Conservation (phyloP, 2,888 invertebrate species). For the Lochmaea capreae region DNA sequence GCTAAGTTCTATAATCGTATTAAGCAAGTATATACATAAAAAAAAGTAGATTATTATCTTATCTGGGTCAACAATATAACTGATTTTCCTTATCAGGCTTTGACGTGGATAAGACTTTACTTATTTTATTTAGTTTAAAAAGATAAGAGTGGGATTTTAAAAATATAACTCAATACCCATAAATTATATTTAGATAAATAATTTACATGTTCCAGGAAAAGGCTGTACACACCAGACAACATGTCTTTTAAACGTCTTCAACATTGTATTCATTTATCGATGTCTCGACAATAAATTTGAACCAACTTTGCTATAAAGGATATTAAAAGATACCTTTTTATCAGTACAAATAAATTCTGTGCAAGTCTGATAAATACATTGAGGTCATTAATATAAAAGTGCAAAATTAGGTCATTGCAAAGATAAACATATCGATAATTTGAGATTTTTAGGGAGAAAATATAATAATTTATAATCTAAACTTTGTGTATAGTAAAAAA, state of each 20-base stretch:
- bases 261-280: neutral
- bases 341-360: neutral
- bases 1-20: constrained; percentile 26
- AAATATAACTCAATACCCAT: neutral
- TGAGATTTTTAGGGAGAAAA: neutral
- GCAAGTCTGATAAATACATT: constrained; percentile 2
- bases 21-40: constrained; percentile 7
- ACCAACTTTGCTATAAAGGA: neutral
- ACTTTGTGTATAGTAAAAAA: neutral
- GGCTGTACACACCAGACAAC: neutral
- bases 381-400: neutral
- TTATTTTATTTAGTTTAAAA: constrained; percentile 23
- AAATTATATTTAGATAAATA: constrained; percentile 4
- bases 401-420: constrained; percentile 2
- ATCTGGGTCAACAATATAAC: constrained; percentile 27
- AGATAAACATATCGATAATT: constrained; percentile 4
- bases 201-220: neutral
- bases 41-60: constrained; percentile 20
- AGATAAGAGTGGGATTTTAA: neutral
- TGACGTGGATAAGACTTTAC: neutral
- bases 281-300: neutral
- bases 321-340: neutral
- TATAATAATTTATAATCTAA: neutral
- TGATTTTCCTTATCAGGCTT: constrained; percentile 30
- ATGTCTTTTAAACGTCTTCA: neutral